Conservation (phyloP, 2,113 vertebrate species). For the Cricetomys ansorgei region DNA sequence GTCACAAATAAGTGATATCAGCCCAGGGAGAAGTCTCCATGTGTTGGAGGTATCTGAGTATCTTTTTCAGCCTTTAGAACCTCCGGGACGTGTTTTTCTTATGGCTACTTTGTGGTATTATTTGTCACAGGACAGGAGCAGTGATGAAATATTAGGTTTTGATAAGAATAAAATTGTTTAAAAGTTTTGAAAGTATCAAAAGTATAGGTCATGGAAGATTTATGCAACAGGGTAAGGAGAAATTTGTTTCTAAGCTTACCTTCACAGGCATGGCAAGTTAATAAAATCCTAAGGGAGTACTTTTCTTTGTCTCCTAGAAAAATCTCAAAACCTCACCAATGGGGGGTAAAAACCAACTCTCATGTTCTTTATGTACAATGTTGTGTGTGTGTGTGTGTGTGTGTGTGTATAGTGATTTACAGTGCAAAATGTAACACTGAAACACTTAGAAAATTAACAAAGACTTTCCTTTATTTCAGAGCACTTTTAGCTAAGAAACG, state of each 20-base stretch:
- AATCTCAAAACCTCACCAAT: neutral
- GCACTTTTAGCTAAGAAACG: constrained; percentile 55
- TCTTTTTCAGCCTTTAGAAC: constrained; percentile 23
- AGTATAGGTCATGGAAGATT: constrained; percentile 64
- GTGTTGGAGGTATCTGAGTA: neutral
- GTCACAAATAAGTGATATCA: constrained; percentile 2
- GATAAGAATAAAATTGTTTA: constrained; percentile 53
- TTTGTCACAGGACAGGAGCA: neutral
- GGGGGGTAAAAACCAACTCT: constrained; percentile 34
- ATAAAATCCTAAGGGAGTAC: constrained; percentile 12
- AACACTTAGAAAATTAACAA: constrained; percentile 61
- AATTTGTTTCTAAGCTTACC: constrained; percentile 42
- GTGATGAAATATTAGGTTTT: constrained; percentile 16
- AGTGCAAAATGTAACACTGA: constrained; percentile 49
- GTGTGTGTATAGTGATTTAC: neutral
- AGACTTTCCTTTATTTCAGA: constrained; percentile 45
- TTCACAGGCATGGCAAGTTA: constrained; percentile 28
- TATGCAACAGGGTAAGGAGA: neutral
- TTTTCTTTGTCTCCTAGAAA: constrained; percentile 43
- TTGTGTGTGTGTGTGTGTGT: neutral
- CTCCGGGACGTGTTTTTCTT: constrained; percentile 30
- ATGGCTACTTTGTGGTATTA: constrained; percentile 21
- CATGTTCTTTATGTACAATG: neutral
- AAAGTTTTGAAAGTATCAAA: constrained; percentile 60
- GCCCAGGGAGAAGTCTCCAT: neutral